A percentile compares a stretch with the other conserved stretches of the same genome.
Evolutionary conservation across 2,888 invertebrate genomes (phyloP).

Genomic region (Minunthozetes semirufus): DNA sequence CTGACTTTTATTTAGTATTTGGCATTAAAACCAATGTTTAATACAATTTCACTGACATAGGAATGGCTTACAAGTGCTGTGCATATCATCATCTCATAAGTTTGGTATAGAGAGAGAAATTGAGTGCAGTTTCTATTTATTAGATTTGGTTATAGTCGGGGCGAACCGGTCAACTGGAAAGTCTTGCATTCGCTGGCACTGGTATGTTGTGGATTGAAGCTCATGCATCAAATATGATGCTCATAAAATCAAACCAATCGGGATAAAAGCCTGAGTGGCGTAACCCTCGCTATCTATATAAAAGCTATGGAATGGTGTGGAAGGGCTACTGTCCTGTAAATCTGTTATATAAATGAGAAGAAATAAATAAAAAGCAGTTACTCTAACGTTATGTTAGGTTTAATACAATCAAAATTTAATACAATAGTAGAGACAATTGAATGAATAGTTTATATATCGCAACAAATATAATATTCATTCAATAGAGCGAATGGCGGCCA

Average conservation of each 20-base stretch:
- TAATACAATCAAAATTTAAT: slow-evolving; percentile 15
- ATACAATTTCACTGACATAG: neutral
- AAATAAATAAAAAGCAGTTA: slow-evolving; percentile 6
- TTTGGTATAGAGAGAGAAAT: neutral
- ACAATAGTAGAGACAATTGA: slow-evolving; percentile 4
- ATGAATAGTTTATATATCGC: neutral
- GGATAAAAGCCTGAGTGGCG: slow-evolving; percentile 17
- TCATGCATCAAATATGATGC: slow-evolving; percentile 22
- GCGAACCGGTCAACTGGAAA: slow-evolving; percentile 3
- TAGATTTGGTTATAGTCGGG: neutral
- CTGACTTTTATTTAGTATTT: slow-evolving; percentile 6
- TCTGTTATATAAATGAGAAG: neutral
- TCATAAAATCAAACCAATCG: slow-evolving; percentile 22
- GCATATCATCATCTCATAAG: neutral
- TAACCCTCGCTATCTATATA: neutral
- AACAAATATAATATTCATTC: slow-evolving; percentile 20
- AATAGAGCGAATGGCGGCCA: neutral
- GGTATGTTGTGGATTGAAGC: neutral
- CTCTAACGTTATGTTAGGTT: slow-evolving; percentile 8
- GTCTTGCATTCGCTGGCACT: neutral
- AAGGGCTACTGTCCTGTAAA: neutral
- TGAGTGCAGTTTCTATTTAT: slow-evolving; percentile 6
- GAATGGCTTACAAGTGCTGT: neutral
- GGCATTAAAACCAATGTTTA: neutral
- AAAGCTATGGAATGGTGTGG: neutral